Evolutionary conservation across 2,888 invertebrate species (phyloP).

Genomic region (Plebejus anna): DNA sequence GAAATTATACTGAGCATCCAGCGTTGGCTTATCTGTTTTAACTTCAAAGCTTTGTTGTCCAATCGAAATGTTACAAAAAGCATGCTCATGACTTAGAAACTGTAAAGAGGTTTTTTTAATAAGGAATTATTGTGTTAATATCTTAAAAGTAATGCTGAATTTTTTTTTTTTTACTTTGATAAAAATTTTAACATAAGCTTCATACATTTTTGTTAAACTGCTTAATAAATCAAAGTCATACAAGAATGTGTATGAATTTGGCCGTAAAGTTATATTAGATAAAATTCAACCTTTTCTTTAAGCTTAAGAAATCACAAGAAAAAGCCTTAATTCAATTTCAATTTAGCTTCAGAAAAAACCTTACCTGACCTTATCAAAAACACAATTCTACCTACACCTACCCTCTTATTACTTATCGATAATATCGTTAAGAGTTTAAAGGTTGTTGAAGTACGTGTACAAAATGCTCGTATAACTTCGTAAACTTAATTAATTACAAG

Average conservation of each 20-base stretch:
- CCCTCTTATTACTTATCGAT: neutral
- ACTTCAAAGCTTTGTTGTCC: neutral
- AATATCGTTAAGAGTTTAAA: neutral
- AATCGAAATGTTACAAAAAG: neutral
- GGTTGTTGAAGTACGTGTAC: neutral
- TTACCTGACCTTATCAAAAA: neutral
- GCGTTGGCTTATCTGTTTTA: neutral
- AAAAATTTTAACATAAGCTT: too few species aligned
- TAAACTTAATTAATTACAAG: neutral
- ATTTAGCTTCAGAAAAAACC: neutral
- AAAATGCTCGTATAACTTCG: neutral
- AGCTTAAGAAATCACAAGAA: too few species aligned
- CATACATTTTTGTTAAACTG: too few species aligned
- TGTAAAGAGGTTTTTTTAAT: neutral
- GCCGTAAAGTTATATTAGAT: too few species aligned
- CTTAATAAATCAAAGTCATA: too few species aligned
- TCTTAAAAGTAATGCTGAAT: too few species aligned
- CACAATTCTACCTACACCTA: neutral
- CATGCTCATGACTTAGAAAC: neutral
- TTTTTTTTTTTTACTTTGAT: too few species aligned
- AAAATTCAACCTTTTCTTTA: too few species aligned
- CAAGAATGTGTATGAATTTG: too few species aligned
- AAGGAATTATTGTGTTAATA: too few species aligned
- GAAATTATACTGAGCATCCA: neutral
- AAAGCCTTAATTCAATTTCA: too few species aligned